These are phyloP conservation scores for Urocyon cinereoargenteus DNA, from an alignment of 2,797 vertebrate species.

Conservation along the genomic window DNA sequence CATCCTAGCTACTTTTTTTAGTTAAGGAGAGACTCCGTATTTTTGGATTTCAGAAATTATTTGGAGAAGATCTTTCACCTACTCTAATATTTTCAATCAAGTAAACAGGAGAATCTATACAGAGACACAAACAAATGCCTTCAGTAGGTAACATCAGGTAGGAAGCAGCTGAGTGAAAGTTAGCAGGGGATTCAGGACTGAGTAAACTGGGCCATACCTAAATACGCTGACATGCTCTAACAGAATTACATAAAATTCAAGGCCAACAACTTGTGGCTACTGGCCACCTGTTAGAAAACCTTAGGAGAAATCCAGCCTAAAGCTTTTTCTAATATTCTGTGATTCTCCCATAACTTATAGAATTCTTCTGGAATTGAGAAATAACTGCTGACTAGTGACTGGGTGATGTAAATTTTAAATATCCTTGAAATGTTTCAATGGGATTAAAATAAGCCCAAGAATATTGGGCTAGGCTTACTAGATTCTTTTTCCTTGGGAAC, in stretches of 20 bases:
- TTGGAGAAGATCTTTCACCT: neutral
- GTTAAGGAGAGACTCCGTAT: neutral
- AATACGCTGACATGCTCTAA: neutral
- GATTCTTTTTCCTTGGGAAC: neutral
- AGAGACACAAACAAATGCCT: neutral
- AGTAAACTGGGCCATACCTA: neutral
- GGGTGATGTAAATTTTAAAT: neutral
- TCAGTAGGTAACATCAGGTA: neutral
- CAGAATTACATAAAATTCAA: neutral
- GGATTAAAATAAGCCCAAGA: neutral
- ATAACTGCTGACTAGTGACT: neutral
- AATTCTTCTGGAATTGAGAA: neutral
- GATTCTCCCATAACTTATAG: neutral
- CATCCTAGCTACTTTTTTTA: conserved; percentile 50
- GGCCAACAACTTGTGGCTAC: neutral
- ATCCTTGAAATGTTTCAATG: neutral
- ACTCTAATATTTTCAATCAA: conserved; percentile 4
- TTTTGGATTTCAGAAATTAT: conserved; percentile 54
- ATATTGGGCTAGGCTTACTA: neutral
- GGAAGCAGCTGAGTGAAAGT: neutral
- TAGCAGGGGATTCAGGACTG: neutral
- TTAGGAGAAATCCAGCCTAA: neutral
- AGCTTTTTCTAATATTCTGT: neutral
- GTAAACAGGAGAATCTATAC: neutral
- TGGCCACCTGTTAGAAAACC: neutral